These are phyloP conservation scores for Thymelicus sylvestris DNA, from an alignment of 2,888 invertebrate species.

Conservation along the genomic window DNA sequence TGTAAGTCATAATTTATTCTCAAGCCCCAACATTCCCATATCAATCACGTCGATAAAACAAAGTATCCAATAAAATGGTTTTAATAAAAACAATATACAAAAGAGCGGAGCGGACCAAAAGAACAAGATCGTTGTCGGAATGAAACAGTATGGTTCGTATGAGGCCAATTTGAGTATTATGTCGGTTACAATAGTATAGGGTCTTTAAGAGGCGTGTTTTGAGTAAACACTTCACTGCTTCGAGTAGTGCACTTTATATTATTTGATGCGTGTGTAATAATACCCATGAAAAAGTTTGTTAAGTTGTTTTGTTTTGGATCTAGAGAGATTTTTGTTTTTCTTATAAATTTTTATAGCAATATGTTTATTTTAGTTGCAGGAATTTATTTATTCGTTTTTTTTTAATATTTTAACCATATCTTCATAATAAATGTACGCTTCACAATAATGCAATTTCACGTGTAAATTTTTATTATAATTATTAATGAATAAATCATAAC, in stretches of 20 bases:
- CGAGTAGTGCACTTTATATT: conserved; percentile 48
- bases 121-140: conserved; percentile 62
- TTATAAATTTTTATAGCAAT: too few relatives aligned
- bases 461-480: too few relatives aligned
- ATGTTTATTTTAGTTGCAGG: too few relatives aligned
- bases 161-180: conserved; percentile 62
- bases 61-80: conserved; percentile 61
- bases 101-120: conserved; percentile 53
- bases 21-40: conserved; percentile 63
- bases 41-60: conserved; percentile 71
- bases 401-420: too few relatives aligned
- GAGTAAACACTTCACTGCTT: conserved; percentile 78
- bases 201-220: conserved; percentile 72
- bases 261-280: conserved; percentile 59
- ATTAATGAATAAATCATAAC: too few relatives aligned
- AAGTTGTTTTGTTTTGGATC: background rate
- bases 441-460: too few relatives aligned
- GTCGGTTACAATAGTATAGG: conserved; percentile 62
- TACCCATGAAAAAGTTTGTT: background rate
- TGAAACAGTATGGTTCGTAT: conserved; percentile 51
- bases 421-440: too few relatives aligned
- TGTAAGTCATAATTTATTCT: conserved; percentile 44
- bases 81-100: conserved; percentile 72
- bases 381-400: too few relatives aligned
- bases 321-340: background rate